phyloP scores from a whole-genome alignment of 1,140 invertebrate species.

The Solen grandis region DNA sequence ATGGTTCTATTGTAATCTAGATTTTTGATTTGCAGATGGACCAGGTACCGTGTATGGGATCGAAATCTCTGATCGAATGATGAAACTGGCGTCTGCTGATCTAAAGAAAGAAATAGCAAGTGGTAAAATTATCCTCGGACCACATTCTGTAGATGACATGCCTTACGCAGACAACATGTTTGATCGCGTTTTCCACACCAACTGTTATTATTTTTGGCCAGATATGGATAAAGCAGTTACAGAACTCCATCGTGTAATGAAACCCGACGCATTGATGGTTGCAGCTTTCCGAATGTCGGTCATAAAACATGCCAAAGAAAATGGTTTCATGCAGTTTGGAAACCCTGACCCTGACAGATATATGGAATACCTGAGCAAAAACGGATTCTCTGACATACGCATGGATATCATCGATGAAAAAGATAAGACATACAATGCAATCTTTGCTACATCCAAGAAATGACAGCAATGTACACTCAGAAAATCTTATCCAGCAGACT shows the following conservation, averaged over 20 bases:
- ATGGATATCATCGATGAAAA: conserved; percentile 52
- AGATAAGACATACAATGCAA: conserved; percentile 45
- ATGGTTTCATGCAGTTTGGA: conserved; percentile 60
- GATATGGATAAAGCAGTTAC: conserved; percentile 37
- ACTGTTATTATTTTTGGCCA: conserved; percentile 73
- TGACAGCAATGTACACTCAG: too few relatives aligned
- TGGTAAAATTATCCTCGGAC: conserved; percentile 59
- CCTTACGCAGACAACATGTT: conserved; percentile 61
- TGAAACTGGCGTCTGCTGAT: conserved; percentile 48
- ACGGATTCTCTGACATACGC: conserved; percentile 64
- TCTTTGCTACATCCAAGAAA: conserved; percentile 51
- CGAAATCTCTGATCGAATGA: conserved; percentile 64
- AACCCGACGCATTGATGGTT: conserved; percentile 65
- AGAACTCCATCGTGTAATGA: conserved; percentile 68
- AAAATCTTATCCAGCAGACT: too few relatives aligned
- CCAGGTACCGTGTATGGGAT: conserved; percentile 65
- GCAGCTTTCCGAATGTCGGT: conserved; percentile 50
- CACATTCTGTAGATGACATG: conserved; percentile 55
- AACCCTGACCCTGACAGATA: conserved; percentile 64
- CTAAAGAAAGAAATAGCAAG: conserved; percentile 53
- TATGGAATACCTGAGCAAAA: conserved; percentile 63
- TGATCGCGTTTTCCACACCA: conserved; percentile 66
- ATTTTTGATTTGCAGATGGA: too few relatives aligned
- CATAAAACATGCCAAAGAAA: conserved; percentile 21
- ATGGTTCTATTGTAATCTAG: too few relatives aligned